Evolutionary conservation across 2,797 vertebrate genomes (phyloP).

Genomic region (Halcyon smyrnensis): DNA sequence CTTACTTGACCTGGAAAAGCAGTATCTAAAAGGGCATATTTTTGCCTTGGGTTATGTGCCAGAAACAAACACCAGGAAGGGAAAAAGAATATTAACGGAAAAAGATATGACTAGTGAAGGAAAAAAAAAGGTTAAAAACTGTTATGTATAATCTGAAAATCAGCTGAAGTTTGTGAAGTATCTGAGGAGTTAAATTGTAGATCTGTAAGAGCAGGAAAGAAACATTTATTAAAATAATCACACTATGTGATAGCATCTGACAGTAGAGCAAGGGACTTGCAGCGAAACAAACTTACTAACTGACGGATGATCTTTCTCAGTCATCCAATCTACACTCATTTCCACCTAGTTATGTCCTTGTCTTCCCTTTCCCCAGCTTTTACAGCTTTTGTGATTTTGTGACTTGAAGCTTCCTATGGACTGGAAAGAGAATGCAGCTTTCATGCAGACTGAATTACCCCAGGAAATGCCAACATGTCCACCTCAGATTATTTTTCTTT

Average conservation of each 20-base stretch:
- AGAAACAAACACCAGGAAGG: not conserved
- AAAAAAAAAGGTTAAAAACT: not conserved
- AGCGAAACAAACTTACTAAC: not conserved
- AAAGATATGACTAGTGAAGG: accelerated
- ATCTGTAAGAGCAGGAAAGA: not conserved
- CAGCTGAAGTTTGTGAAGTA: not conserved
- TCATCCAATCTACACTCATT: not conserved
- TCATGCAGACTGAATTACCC: not conserved
- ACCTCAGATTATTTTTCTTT: not conserved
- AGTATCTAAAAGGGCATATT: not conserved
- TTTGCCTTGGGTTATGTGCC: not conserved
- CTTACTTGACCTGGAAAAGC: not conserved
- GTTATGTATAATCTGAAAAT: not conserved
- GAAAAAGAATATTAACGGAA: not conserved
- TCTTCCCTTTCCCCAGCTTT: no score
- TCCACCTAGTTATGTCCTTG: no score
- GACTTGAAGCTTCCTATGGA: not conserved
- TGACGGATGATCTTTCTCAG: not conserved
- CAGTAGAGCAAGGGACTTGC: not conserved
- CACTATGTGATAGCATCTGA: not conserved
- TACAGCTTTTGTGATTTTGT: not conserved
- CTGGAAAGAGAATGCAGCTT: not conserved
- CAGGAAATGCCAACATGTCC: not conserved
- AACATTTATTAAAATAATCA: not conserved
- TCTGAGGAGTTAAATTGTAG: not conserved